Percentiles rank a stretch among this genome's conserved stretches.
These are phyloP conservation scores for Astatoreochromis straeleni DNA, from an alignment of 2,113 vertebrate species.

Conservation along the genomic window DNA sequence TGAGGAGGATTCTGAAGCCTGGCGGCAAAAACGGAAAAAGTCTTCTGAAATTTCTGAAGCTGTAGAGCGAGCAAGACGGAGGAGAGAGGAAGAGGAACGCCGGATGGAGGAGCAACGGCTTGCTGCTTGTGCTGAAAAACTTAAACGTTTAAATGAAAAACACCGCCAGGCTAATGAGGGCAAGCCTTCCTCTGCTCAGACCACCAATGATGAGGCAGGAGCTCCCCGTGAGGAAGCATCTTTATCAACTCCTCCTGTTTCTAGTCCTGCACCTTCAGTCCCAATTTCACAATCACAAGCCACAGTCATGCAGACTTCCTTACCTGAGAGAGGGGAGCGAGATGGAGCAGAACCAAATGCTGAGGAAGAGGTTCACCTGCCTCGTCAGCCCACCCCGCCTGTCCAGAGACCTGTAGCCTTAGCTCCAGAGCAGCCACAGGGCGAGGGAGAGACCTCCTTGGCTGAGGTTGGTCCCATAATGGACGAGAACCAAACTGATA, in stretches of 20 bases:
- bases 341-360: slow-evolving; percentile 25
- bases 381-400: slow-evolving; percentile 57
- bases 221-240: slow-evolving; percentile 14
- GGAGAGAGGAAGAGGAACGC: slow-evolving; percentile 93
- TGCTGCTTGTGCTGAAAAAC: slow-evolving; percentile 94
- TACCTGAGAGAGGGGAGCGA: slow-evolving; percentile 31
- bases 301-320: neutral
- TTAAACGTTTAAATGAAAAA: slow-evolving; percentile 94
- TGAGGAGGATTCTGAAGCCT: slow-evolving; percentile 88
- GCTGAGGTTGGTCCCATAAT: slow-evolving; percentile 42
- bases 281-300: slow-evolving; percentile 25
- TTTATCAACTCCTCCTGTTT: neutral
- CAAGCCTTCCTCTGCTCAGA: slow-evolving; percentile 20
- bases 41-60: slow-evolving; percentile 88
- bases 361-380: slow-evolving; percentile 53
- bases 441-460: slow-evolving; percentile 55
- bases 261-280: slow-evolving; percentile 31
- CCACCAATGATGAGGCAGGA: slow-evolving; percentile 19
- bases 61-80: slow-evolving; percentile 88
- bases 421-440: slow-evolving; percentile 42
- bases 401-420: slow-evolving; percentile 38
- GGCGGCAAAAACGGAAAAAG: slow-evolving; percentile 92
- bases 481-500: slow-evolving; percentile 72
- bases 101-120: slow-evolving; percentile 95
- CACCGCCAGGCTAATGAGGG: slow-evolving; percentile 65